Evolutionary conservation across 2,113 vertebrate species (phyloP), one percentile per base, ranked within the genome.

Genomic region (Strix aluco): DNA sequence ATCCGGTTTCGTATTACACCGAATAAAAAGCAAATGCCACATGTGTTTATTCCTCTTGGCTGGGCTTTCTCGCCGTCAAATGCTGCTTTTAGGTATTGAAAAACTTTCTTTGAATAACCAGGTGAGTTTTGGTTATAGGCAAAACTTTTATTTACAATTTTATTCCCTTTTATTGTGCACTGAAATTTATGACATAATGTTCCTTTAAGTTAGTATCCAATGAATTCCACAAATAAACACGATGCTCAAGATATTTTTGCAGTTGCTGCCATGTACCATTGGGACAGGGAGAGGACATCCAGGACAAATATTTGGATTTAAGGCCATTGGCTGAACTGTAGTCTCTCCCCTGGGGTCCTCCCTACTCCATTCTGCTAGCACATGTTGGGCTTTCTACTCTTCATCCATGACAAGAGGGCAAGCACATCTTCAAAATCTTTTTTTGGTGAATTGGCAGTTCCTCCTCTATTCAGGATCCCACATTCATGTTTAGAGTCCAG

Each of bases 291-390:
- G 46, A 95, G 55, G 46, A 89, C 49, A 25, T 93, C 78, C 70
- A 71, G 82, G 42, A 54, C 81, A 78, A 90, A 86, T 80, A 61
- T 27, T 91, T 94, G 63, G 7, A 55, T 91, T 61, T 91, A 61
- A 70, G 36, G 17, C 23, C 36, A 47, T 16, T 92, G 72, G 36
- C 40, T 89, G 77, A 89, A n/a, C 44, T 81, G 34, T 52, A 58
- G 54, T 57, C 27, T 57, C 8, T 86, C 52, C 40, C 17, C 13
- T 30, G 65, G 46, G 36, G 46, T 81, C 54, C 51, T 82, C 17
- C 42, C n/a, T 92, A 17, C 19, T 90, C 44, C 40, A 19, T 58
- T 88, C 5, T 2, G 11, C 20, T 55, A 70, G 62, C 14, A 34
- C 16, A 18, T 30, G 15, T 29, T 92, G 55, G 16, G 21, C 73